These are phyloP conservation scores for Alouatta palliata DNA, from an alignment of 2,113 vertebrate species.

Conservation along the genomic window DNA sequence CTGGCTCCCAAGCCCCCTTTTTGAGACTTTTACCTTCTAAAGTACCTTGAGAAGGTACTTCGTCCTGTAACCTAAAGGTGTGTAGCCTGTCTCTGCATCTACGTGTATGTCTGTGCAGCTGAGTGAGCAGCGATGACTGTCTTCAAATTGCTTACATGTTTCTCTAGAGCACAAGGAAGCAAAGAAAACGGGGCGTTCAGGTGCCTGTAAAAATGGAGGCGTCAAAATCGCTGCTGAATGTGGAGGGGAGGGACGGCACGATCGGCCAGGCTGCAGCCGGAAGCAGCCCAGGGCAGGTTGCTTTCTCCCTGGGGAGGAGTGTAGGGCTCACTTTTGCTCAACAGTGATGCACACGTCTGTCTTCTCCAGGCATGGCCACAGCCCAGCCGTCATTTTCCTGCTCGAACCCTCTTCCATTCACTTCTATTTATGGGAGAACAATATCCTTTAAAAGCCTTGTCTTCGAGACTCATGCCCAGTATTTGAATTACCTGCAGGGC, in stretches of 20 bases:
- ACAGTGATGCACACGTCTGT: fast-evolving
- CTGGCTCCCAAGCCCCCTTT: not conserved
- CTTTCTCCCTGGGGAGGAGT: fast-evolving
- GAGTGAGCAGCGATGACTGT: not conserved
- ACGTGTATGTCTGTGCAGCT: not conserved
- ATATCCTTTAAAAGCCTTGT: not conserved
- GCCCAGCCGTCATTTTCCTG: fast-evolving
- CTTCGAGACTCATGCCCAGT: not conserved
- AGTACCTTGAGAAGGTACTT: not conserved
- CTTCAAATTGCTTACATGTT: not conserved
- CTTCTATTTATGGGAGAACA: not conserved
- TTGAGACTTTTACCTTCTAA: too few species aligned
- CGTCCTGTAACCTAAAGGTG: not conserved
- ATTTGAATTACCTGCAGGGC: not conserved
- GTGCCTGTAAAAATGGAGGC: not conserved
- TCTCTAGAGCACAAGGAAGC: not conserved
- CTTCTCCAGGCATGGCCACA: fast-evolving
- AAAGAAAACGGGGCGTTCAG: not conserved
- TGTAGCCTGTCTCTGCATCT: not conserved
- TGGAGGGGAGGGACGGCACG: not conserved
- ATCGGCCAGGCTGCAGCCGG: too few species aligned
- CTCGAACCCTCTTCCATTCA: not conserved
- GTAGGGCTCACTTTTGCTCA: not conserved
- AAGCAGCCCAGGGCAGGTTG: not conserved
- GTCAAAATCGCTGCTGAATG: not conserved